Conservation (phyloP, 2,888 invertebrate genomes). For the Stenichneumon culpator region DNA sequence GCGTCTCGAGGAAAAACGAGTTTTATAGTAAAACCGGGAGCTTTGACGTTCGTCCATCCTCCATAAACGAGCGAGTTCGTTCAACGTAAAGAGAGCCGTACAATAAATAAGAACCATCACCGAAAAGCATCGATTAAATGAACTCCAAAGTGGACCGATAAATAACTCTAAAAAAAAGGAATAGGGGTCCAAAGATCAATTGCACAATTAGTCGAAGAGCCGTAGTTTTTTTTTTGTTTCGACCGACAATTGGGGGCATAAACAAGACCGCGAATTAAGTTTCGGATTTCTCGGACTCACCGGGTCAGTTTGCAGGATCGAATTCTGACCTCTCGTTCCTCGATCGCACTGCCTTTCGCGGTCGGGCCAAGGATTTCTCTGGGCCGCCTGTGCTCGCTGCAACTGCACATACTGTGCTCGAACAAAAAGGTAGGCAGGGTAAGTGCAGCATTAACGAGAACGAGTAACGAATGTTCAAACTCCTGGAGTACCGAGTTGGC, state of each 20-base stretch:
- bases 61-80: slow-evolving; percentile 11
- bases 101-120: too few relatives aligned
- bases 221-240: slow-evolving; percentile 18
- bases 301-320: slow-evolving; percentile 20
- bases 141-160: not conserved
- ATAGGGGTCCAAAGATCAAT: slow-evolving; percentile 22
- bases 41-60: slow-evolving; percentile 48
- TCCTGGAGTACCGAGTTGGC: slow-evolving; percentile 18
- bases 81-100: slow-evolving; percentile 16
- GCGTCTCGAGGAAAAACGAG: slow-evolving; percentile 51
- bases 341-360: slow-evolving; percentile 37
- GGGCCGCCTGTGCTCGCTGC: slow-evolving; percentile 18
- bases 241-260: not conserved
- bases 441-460: slow-evolving; percentile 30
- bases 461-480: slow-evolving; percentile 45
- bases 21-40: slow-evolving; percentile 59
- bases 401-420: not conserved
- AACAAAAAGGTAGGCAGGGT: slow-evolving; percentile 1
- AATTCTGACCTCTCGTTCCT: slow-evolving; percentile 27
- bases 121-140: not conserved
- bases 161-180: not conserved
- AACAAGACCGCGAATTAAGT: slow-evolving; percentile 26
- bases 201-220: slow-evolving; percentile 29
- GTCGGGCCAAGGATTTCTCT: slow-evolving; percentile 5
- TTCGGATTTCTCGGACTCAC: slow-evolving; percentile 10